Base-by-base conservation (phyloP, 2,888 invertebrate species). In the Zygothrica quintamaculata region DNA sequence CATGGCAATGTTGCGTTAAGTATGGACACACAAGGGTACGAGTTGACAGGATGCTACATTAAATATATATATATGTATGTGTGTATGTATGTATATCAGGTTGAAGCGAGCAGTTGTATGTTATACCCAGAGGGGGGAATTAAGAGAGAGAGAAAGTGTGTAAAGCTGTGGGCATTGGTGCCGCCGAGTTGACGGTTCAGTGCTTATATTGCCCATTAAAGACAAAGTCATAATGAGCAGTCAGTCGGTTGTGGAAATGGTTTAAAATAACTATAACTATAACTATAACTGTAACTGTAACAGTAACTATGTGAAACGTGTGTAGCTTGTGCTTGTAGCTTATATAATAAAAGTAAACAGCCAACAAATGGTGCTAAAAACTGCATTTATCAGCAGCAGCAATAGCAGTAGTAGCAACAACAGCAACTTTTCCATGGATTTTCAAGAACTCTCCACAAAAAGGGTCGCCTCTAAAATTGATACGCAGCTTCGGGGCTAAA, bases 191-290 rank as follows among this genome's bases (percentile, higher is more conserved):
- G 59, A 44, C 52, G 68, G 46, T 53, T 42, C 64, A 66, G 50
- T 59, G 77, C 69, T 73, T 73, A 46, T 66, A 87, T 84, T 87
- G 78, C 65, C 87, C 82, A 87, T 84, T 82, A 82, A 81, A 71
- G 81, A 81, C 74, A 75, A 82, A 82, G 85, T 82, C 87, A 85
- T 84, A 82, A 87, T 87, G 77, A 76, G 73, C 74, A 84, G 80
- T 62, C 29, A n/a, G 50, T 46, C 65, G 85, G 75, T 70, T 46
- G 72, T 47, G 31, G 86, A 85, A 85, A 80, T 85, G 84, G 80
- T 74, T 79, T 84, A 68, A 82, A 86, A 84, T 71, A 71, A 67
- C 62, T 65, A 79, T 79, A 76, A 71, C 80, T 68, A 84, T 71
- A 71, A 67, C 62, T 65, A 84, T 79, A 76, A 74, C 80, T n/a